These are phyloP conservation scores for Drosophila lowei DNA, from an alignment of 1,140 invertebrate species.

Conservation along the genomic window DNA sequence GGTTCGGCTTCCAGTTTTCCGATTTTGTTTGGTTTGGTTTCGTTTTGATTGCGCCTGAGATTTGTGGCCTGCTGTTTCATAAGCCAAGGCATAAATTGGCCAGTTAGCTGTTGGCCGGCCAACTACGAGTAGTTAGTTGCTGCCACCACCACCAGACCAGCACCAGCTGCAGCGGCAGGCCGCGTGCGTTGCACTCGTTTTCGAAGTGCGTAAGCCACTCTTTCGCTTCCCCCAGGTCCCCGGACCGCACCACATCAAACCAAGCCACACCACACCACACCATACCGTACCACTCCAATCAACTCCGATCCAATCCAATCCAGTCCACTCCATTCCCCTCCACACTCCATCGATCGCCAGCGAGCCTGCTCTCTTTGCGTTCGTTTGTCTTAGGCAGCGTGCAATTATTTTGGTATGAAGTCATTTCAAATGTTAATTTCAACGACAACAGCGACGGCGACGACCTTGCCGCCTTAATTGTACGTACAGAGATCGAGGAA, in stretches of 20 bases:
- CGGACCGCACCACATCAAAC: too few relatives aligned
- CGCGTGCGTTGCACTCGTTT: conserved; percentile 56
- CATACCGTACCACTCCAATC: neutral
- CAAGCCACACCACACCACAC: too few relatives aligned
- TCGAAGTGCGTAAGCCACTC: conserved; percentile 33
- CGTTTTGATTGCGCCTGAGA: conserved; percentile 19
- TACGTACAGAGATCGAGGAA: conserved; percentile 19
- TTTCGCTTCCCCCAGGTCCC: neutral
- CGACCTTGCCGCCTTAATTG: conserved; percentile 73
- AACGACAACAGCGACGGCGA: conserved; percentile 39
- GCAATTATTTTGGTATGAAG: conserved; percentile 69
- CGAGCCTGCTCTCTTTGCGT: neutral
- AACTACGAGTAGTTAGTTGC: conserved; percentile 16
- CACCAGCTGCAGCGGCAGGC: conserved; percentile 6
- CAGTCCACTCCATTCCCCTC: too few relatives aligned
- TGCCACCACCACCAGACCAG: neutral
- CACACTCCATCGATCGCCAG: too few relatives aligned
- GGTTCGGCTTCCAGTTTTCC: neutral
- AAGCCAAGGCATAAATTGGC: conserved; percentile 36
- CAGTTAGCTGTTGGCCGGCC: conserved; percentile 15
- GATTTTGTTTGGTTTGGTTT: conserved; percentile 32
- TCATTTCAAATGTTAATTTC: conserved; percentile 68
- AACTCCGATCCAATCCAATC: too few relatives aligned
- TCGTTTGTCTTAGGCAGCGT: neutral
- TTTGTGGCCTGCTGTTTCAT: conserved; percentile 28